Evolutionary conservation across 2,113 vertebrate genomes (phyloP), one percentile per base, ranked within the genome.

Genomic region (Hylia prasina): DNA sequence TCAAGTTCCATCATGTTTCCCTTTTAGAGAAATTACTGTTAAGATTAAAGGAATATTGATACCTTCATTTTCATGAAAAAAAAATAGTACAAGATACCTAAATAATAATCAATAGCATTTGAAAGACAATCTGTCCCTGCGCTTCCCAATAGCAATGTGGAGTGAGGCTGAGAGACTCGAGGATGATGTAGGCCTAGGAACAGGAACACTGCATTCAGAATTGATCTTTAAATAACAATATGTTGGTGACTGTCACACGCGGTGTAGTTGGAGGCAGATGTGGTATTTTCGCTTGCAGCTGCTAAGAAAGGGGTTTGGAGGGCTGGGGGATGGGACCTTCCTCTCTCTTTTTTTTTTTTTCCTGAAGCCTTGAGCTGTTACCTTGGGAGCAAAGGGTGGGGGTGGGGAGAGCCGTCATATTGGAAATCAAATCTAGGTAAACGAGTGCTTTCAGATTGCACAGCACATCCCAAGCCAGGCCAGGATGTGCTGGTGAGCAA

Each of bases 171-270:
- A 37, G 61, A 50, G 61, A 31, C 0, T 6, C 6, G 12, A 79
- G 89, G 85, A 53, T 81, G 61, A 30, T 88, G 91, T 40, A 82
- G 94, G 87, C 93, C 96, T 79, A 58, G 83, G 80, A 94, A 40
- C 53, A 80, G 87, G 70, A 92, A 70, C 75, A 45, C 35, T 71
- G 89, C 72, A 21, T 94, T 93, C 92, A 27, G 76, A 85, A 96
- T 93, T 90, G 72, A 83, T 97, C 96, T 95, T 94, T 95, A 96
- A 97, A 97, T 95, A 96, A 94, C 91, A 95, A 51, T 97, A 89
- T 80, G 80, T 75, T 96, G 93, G 91, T 81, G 76, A 64, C 94
- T 96, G 96, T 93, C 97, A 96, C 85, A 94, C 16, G 31, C 2
- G 4, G 65, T 82, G 71, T 71, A 80, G 94, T 91, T 95, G 93